Conservation (phyloP, 2,797 vertebrate species). For the Sitta carolinensis region DNA sequence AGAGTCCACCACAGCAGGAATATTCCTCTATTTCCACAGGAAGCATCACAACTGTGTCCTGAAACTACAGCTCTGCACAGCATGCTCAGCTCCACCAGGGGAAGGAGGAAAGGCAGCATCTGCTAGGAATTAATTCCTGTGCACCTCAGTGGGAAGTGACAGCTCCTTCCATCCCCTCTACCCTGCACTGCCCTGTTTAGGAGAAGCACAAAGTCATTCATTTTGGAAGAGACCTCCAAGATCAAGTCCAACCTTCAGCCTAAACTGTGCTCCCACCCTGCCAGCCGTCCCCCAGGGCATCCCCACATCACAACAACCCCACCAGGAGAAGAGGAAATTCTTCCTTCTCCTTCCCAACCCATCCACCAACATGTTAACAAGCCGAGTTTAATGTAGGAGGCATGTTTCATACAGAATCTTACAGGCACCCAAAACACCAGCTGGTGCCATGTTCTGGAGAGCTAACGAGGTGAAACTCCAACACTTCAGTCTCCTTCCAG, state of each 20-base stretch:
- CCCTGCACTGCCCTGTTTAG: too few species aligned
- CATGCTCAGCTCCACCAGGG: background rate
- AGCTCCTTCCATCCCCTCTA: background rate
- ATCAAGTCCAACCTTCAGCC: background rate
- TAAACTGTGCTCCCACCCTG: background rate
- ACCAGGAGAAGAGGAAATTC: background rate
- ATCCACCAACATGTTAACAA: conserved; percentile 43
- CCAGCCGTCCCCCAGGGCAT: background rate
- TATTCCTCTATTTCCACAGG: background rate
- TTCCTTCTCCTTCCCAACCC: background rate
- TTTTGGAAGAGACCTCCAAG: background rate
- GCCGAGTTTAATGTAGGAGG: conserved; percentile 71
- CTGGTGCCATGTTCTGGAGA: conserved; percentile 9
- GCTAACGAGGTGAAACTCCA: conserved; percentile 46
- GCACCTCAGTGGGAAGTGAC: background rate
- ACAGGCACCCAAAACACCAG: conserved; percentile 64
- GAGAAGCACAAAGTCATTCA: background rate
- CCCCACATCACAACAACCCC: fast-evolving
- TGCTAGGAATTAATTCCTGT: background rate
- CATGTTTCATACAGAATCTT: conserved; percentile 48
- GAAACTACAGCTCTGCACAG: background rate
- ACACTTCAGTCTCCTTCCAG: background rate
- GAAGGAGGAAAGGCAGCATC: background rate
- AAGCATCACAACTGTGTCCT: background rate
- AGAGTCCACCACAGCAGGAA: background rate